phyloP scores from a whole-genome alignment of 1,140 invertebrate genomes.

The Halyomorpha halys region DNA sequence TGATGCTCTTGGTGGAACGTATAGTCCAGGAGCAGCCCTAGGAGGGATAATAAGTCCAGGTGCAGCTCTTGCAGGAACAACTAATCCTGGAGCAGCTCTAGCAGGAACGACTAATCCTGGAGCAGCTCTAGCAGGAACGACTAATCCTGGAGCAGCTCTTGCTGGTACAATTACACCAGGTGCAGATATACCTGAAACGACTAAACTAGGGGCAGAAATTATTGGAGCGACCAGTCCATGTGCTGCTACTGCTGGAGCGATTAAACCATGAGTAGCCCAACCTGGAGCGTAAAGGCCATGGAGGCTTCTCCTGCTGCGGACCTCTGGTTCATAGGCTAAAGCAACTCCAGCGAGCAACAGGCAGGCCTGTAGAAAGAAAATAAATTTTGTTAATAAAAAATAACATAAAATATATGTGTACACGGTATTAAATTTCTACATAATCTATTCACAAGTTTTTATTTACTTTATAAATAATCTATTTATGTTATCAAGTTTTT shows the following conservation, averaged over 20 bases:
- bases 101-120: not conserved
- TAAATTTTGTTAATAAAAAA: too few species aligned
- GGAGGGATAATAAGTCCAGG: not conserved
- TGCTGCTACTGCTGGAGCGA: slow-evolving; percentile 2
- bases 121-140: not conserved
- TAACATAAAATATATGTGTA: too few species aligned
- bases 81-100: not conserved
- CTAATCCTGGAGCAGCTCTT: not conserved
- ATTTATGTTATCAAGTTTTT: too few species aligned
- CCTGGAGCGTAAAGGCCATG: not conserved
- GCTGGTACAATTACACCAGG: not conserved
- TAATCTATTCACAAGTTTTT: too few species aligned
- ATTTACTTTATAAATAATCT: too few species aligned
- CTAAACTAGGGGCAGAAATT: not conserved
- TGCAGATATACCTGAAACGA: not conserved
- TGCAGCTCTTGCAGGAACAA: not conserved
- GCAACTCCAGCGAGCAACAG: slow-evolving; percentile 4
- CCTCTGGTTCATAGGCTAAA: not conserved
- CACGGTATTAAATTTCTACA: too few species aligned
- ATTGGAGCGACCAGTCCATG: not conserved
- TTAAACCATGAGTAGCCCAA: not conserved
- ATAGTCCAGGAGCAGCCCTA: not conserved
- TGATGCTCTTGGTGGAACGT: not conserved
- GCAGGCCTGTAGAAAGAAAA: not conserved
- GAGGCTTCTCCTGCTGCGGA: not conserved